Base-by-base conservation (phyloP, 2,888 invertebrate species). In the Dioctria linearis region DNA sequence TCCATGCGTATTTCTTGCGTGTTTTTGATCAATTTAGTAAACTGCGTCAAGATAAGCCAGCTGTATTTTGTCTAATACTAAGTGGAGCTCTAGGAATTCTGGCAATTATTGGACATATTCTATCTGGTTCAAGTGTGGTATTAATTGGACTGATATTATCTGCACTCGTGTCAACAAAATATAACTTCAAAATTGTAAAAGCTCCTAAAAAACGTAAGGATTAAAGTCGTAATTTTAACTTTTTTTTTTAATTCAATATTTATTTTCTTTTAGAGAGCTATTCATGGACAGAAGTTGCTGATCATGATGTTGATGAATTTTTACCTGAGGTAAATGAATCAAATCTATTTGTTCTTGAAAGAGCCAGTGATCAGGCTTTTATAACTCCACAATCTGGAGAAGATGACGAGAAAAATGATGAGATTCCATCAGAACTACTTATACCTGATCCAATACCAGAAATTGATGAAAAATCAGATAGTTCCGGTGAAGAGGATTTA, bases 371-470 rank as follows among this genome's bases (percentile, higher is more conserved):
- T 83, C 85, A 87, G 81, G 86, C 88, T 5, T 85, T 85, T n/a
- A 82, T 86, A 8, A 85, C 85, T 57, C 85, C 85, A 63, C 84
- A 85, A 71, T 84, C 84, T 37, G 85, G 84, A 37, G 85, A 85
- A 51, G 83, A 81, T 8, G 88, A 88, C 13, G 87, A 88, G 39
- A 86, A 85, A 80, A 88, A 87, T 82, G 89, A 88, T 82, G 89
- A 89, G 81, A 85, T 89, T 81, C 89, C 89, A 37, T 86, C 87
- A 0, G 89, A 89, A 66, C 82, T 89, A 37, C 83, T 89, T 39
- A 88, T 89, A 83, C 87, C 87, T 49, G 89, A 89, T 82, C 83
- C 85, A 3, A 87, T 89, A 85, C 89, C 89, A 4, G 89, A 88
- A 85, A 87, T 88, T 11, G 87, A 88, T 84, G 89, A 88, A 82